Evolutionary conservation across 2,797 vertebrate genomes (phyloP).

Genomic region (Xenopus petersii): DNA sequence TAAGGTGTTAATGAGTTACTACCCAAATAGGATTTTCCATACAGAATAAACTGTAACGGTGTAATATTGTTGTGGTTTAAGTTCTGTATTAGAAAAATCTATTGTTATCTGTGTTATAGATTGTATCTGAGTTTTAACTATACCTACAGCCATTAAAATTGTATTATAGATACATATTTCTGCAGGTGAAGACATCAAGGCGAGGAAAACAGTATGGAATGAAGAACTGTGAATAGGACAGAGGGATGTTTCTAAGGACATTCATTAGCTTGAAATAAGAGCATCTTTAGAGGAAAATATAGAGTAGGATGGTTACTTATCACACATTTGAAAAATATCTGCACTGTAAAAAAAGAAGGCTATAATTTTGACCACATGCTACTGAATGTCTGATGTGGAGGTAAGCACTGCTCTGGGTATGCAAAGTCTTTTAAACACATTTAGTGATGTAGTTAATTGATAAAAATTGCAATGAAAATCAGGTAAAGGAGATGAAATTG

Average conservation of each 20-base stretch:
- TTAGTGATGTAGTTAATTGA: not conserved
- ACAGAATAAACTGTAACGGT: too few species aligned
- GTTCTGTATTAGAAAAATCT: too few species aligned
- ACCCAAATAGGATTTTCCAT: too few species aligned
- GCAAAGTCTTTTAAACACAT: not conserved
- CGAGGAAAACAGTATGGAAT: constrained; percentile 36
- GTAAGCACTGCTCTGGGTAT: constrained; percentile 22
- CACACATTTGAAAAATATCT: constrained; percentile 24
- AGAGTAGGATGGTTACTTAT: constrained; percentile 21
- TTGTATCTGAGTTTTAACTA: too few species aligned
- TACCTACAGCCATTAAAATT: constrained; percentile 1
- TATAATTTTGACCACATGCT: constrained; percentile 26
- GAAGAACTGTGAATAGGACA: constrained; percentile 38
- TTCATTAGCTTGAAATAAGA: constrained; percentile 21
- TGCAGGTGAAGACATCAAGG: constrained; percentile 15
- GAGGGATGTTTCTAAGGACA: constrained; percentile 22
- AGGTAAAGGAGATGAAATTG: not conserved
- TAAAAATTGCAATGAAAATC: not conserved
- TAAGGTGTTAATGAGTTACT: too few species aligned
- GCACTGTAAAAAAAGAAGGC: constrained; percentile 17
- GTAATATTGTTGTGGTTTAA: too few species aligned
- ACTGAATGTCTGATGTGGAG: constrained; percentile 14
- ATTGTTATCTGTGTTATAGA: too few species aligned
- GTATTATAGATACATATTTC: constrained; percentile 27
- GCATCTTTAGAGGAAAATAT: constrained; percentile 6